phyloP scores from a whole-genome alignment of 1,140 invertebrate genomes.

The Acromyrmex charruanus region DNA sequence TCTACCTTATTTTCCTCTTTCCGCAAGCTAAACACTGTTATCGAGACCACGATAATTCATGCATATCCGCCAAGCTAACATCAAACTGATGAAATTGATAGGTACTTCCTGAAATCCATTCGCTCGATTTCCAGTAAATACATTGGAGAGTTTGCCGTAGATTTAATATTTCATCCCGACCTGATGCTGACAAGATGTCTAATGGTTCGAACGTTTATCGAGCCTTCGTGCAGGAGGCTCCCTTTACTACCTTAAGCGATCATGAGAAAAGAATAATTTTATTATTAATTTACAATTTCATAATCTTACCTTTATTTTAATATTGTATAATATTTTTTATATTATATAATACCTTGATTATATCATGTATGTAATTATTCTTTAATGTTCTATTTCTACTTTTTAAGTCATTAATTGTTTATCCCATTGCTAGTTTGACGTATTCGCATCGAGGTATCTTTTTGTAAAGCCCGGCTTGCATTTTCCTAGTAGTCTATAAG shows the following conservation, averaged over 20 bases:
- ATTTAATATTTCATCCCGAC: constrained; percentile 32
- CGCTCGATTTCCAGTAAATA: neutral
- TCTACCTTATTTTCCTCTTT: neutral
- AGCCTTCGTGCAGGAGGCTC: neutral
- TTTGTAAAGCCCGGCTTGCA: neutral
- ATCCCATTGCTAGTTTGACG: neutral
- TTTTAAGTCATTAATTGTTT: neutral
- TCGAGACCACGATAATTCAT: constrained; percentile 34
- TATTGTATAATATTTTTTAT: too few species aligned
- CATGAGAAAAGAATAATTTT: neutral
- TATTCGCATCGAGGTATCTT: neutral
- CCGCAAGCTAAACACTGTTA: constrained; percentile 38
- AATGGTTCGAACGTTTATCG: constrained; percentile 15
- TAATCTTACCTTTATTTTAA: neutral
- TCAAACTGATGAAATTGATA: constrained; percentile 39
- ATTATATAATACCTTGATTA: neutral
- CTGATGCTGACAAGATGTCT: neutral
- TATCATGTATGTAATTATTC: neutral
- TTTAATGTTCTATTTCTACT: neutral
- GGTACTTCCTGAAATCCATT: neutral
- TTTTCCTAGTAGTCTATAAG: neutral
- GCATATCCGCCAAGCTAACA: constrained; percentile 31
- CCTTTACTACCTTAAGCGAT: neutral
- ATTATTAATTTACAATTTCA: constrained; percentile 17
- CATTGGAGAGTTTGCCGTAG: neutral